A percentile compares a stretch with the other conserved stretches of the same genome.
Conservation (phyloP, 2,888 invertebrate species). For the Parnassius glacialis region DNA sequence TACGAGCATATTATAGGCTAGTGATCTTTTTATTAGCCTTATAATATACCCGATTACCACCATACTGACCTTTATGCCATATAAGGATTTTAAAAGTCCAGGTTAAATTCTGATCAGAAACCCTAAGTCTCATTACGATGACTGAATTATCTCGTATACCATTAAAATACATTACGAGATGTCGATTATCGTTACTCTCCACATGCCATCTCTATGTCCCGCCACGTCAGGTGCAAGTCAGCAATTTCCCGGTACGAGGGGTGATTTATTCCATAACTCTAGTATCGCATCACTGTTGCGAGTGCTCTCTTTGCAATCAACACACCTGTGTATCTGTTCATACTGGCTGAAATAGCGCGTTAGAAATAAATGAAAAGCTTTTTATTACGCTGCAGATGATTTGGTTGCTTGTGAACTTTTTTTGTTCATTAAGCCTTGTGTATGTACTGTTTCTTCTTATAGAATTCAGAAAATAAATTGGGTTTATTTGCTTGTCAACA, state of each 20-base stretch:
- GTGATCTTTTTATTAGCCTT: too few relatives aligned
- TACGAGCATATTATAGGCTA: too few relatives aligned
- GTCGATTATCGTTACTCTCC: constrained; percentile 6
- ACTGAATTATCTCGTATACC: neutral
- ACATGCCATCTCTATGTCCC: constrained; percentile 32
- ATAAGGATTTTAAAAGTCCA: neutral
- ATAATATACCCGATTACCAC: too few relatives aligned
- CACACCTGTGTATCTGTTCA: constrained; percentile 28
- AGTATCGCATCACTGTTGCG: constrained; percentile 43
- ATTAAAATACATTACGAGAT: constrained; percentile 19
- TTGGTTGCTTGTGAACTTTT: too few relatives aligned
- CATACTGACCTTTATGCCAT: neutral
- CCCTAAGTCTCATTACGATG: constrained; percentile 1
- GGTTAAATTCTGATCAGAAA: neutral
- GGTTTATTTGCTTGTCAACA: too few relatives aligned
- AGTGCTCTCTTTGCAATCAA: constrained; percentile 39
- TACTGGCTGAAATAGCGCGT: constrained; percentile 3
- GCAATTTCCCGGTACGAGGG: constrained; percentile 61
- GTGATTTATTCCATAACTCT: constrained; percentile 63
- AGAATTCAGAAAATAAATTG: too few relatives aligned
- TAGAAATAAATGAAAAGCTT: neutral
- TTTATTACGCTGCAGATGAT: too few relatives aligned
- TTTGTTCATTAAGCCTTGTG: too few relatives aligned
- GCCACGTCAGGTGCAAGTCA: constrained; percentile 49
- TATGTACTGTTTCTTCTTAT: too few relatives aligned